A percentile compares a stretch with the other conserved stretches of the same genome.
phyloP scores from a whole-genome alignment of 2,797 vertebrate genomes.

The Pantherophis alleghaniensis region DNA sequence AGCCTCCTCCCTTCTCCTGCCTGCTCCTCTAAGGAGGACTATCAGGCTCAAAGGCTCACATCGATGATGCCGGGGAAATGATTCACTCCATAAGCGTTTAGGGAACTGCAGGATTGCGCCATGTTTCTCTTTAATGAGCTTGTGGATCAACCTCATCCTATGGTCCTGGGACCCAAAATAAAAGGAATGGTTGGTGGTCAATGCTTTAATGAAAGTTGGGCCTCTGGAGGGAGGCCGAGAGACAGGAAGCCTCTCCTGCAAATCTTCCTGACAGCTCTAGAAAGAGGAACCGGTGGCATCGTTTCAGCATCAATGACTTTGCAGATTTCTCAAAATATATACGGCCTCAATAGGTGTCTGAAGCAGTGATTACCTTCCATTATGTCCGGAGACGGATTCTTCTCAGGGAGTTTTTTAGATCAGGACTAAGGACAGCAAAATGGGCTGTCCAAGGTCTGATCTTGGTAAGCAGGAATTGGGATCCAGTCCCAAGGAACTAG shows the following conservation, averaged over 20 bases:
- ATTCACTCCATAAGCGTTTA: constrained; percentile 46
- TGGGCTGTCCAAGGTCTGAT: neutral
- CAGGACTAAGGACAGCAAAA: neutral
- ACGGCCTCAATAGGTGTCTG: neutral
- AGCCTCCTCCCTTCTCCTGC: neutral
- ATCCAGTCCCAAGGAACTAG: neutral
- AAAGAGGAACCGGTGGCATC: neutral
- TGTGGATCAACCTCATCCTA: constrained; percentile 44
- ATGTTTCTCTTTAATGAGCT: constrained; percentile 55
- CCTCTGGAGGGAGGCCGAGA: neutral
- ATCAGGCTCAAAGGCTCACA: constrained; percentile 35
- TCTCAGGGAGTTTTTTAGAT: neutral
- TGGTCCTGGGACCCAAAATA: constrained; percentile 11
- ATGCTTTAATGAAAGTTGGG: constrained; percentile 37
- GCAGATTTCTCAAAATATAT: constrained; percentile 23
- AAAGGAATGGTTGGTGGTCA: constrained; percentile 33
- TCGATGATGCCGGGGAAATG: constrained; percentile 41
- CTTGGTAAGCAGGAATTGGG: neutral
- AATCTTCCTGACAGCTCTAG: constrained; percentile 11
- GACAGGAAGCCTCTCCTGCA: neutral
- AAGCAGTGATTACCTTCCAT: constrained; percentile 7
- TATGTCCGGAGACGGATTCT: neutral
- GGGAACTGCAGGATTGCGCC: constrained; percentile 37
- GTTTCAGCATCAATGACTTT: constrained; percentile 13
- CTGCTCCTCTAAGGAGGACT: neutral